A percentile compares a stretch with the other conserved stretches of the same genome.
phyloP scores from a whole-genome alignment of 1,140 invertebrate genomes.

The Diabrotica undecimpunctata region DNA sequence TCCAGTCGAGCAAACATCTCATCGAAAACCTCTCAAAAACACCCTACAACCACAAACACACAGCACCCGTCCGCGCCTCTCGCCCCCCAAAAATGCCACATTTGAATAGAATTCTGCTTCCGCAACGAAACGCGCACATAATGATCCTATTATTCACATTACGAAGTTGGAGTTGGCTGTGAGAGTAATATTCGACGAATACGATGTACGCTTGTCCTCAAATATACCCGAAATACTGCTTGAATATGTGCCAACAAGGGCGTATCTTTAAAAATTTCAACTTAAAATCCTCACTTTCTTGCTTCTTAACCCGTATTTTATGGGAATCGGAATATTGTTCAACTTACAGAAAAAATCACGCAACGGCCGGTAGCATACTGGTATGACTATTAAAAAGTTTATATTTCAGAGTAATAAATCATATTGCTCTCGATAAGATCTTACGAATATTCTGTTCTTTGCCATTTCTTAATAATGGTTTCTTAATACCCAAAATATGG shows the following conservation, averaged over 20 bases:
- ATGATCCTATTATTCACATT: slow-evolving; percentile 14
- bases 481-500: too few relatives aligned
- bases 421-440: too few relatives aligned
- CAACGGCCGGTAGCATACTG: too few relatives aligned
- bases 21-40: background rate
- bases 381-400: too few relatives aligned
- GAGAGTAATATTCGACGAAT: slow-evolving; percentile 5
- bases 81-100: slow-evolving; percentile 7
- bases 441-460: too few relatives aligned
- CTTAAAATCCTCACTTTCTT: too few relatives aligned
- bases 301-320: too few relatives aligned
- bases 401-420: too few relatives aligned
- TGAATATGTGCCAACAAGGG: background rate
- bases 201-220: slow-evolving; percentile 10
- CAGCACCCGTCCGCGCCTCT: background rate
- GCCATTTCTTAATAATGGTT: too few relatives aligned
- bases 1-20: slow-evolving; percentile 5
- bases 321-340: too few relatives aligned
- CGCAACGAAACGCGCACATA: slow-evolving; percentile 14
- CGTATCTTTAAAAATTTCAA: too few relatives aligned
- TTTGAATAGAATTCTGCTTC: slow-evolving; percentile 13
- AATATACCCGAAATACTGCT: background rate
- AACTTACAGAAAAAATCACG: too few relatives aligned
- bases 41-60: slow-evolving; percentile 6
- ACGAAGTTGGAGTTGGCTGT: slow-evolving; percentile 9